Evolutionary conservation across 2,797 vertebrate genomes (phyloP).

Genomic region (Typhlichthys subterraneus): DNA sequence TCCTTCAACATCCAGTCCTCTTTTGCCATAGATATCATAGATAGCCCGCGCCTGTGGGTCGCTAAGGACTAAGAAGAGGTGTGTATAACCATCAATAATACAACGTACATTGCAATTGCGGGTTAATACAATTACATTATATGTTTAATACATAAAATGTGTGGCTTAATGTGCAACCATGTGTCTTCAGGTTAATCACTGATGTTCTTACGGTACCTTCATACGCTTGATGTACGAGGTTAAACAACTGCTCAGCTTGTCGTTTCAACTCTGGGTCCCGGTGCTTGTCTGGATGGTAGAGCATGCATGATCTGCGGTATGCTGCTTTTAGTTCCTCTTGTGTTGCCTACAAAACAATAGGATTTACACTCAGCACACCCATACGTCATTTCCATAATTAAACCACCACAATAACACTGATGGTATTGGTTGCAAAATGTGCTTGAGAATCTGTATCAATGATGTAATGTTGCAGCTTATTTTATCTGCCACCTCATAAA

Average conservation of each 20-base stretch:
- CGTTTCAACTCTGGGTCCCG: conserved; percentile 92
- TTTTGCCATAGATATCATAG: conserved; percentile 98
- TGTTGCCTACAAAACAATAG: conserved; percentile 81
- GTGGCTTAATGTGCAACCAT: too few relatives aligned
- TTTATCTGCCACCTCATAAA: conserved; percentile 4
- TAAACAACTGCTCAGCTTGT: conserved; percentile 95
- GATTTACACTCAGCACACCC: conserved; percentile 1
- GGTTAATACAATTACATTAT: neutral
- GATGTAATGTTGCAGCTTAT: conserved; percentile 12
- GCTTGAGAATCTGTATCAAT: conserved; percentile 1
- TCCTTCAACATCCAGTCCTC: conserved; percentile 96
- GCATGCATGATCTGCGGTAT: conserved; percentile 95
- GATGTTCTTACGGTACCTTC: conserved; percentile 83
- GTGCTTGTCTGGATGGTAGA: conserved; percentile 99
- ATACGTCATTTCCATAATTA: neutral
- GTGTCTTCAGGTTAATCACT: too few relatives aligned
- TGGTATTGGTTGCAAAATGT: neutral
- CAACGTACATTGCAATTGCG: neutral
- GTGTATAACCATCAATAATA: conserved; percentile 6
- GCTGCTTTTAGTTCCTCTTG: conserved; percentile 95
- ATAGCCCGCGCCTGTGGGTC: conserved; percentile 96
- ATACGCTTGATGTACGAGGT: conserved; percentile 95
- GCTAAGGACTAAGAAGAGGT: conserved; percentile 86
- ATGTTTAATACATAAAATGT: neutral
- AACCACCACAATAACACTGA: neutral